Evolutionary conservation across 2,888 invertebrate genomes (phyloP).

Genomic region (Andricus quercusramuli): DNA sequence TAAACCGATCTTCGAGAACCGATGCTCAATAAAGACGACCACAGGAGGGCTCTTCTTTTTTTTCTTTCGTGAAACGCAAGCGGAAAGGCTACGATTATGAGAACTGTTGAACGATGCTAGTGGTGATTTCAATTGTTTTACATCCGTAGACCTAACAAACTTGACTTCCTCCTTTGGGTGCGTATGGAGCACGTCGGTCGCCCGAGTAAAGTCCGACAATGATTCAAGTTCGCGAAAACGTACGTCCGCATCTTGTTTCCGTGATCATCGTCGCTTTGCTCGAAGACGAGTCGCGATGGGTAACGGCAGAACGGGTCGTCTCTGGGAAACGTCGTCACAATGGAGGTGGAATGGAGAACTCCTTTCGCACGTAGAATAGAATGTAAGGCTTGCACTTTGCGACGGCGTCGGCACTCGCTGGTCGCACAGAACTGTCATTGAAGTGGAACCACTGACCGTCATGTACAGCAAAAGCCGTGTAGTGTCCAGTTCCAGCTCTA

Average conservation of each 20-base stretch:
- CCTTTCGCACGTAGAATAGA: constrained; percentile 89
- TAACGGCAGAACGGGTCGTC: constrained; percentile 55
- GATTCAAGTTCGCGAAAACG: constrained; percentile 30
- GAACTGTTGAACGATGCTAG: constrained; percentile 21
- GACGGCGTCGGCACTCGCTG: constrained; percentile 84
- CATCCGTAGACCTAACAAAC: constrained; percentile 14
- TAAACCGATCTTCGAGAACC: not conserved
- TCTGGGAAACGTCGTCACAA: constrained; percentile 72
- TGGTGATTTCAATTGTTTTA: constrained; percentile 35
- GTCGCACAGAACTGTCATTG: constrained; percentile 91
- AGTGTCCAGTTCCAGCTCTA: constrained; percentile 91
- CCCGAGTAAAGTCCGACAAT: constrained; percentile 3
- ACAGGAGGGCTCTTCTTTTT: constrained; percentile 11
- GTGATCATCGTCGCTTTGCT: constrained; percentile 46
- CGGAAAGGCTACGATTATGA: constrained; percentile 41
- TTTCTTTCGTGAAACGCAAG: constrained; percentile 18
- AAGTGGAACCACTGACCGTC: constrained; percentile 92
- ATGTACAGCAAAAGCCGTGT: constrained; percentile 90
- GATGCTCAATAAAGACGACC: constrained; percentile 13
- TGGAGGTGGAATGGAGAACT: constrained; percentile 78
- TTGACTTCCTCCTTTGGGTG: not conserved
- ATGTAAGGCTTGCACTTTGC: constrained; percentile 91
- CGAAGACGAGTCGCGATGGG: constrained; percentile 45
- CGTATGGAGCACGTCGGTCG: not conserved
- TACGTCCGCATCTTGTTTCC: constrained; percentile 37